Percentiles rank a stretch among this genome's conserved stretches.
Conservation (phyloP, 2,113 vertebrate species). For the Lichenostomus cassidix region DNA sequence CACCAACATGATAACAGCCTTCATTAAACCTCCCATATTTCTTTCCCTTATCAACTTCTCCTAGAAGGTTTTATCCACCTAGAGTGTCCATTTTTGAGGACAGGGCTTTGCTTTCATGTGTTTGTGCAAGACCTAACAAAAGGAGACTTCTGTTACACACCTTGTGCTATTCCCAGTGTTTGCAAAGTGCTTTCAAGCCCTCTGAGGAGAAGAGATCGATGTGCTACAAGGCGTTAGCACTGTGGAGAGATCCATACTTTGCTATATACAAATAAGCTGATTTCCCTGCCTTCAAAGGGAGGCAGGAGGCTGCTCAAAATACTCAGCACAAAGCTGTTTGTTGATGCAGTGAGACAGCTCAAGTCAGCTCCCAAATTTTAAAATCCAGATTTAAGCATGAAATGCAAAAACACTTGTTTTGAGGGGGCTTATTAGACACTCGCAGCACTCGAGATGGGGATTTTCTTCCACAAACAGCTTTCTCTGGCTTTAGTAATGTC, state of each 20-base stretch:
- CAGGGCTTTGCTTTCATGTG: not conserved
- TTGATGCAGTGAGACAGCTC: not conserved
- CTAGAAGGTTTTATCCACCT: not conserved
- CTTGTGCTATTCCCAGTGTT: not conserved
- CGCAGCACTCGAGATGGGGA: not conserved
- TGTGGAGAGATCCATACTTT: not conserved
- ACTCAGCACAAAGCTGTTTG: not conserved
- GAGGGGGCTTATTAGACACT: not conserved
- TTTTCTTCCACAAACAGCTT: not conserved
- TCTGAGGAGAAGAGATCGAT: not conserved
- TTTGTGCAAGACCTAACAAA: not conserved
- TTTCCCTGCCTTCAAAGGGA: not conserved
- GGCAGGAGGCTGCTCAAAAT: not conserved
- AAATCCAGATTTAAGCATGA: not conserved
- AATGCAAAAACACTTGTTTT: accelerated
- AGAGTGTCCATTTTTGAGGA: not conserved
- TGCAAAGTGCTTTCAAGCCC: not conserved
- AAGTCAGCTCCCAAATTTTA: not conserved
- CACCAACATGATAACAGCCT: not conserved
- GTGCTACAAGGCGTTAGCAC: not conserved
- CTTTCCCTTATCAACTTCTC: not conserved
- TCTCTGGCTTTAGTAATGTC: not conserved
- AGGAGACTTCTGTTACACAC: not conserved
- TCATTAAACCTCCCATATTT: not conserved
- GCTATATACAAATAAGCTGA: not conserved